Evolutionary conservation across 2,797 vertebrate species (phyloP).

Genomic region (Oceanodroma leucorhoa): DNA sequence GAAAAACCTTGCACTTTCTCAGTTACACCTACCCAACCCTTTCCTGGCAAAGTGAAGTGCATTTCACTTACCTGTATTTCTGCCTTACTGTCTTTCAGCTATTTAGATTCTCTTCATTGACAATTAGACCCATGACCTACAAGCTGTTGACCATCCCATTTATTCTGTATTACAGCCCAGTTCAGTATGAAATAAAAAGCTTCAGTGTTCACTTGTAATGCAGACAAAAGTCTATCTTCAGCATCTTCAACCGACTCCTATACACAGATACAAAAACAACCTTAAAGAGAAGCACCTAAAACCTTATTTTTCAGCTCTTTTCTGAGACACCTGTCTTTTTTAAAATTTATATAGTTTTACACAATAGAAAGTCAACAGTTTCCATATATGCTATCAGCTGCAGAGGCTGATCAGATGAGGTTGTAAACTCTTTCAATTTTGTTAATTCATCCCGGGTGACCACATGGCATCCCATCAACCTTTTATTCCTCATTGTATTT

Average conservation of each 20-base stretch:
- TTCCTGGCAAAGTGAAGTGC: neutral
- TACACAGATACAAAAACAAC: neutral
- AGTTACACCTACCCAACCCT: neutral
- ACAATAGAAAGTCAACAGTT: neutral
- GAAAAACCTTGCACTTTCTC: neutral
- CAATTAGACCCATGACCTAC: neutral
- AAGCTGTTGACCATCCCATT: neutral
- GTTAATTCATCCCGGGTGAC: neutral
- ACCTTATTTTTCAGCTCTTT: neutral
- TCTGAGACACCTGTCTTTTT: neutral
- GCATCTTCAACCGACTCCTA: neutral
- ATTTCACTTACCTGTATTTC: neutral
- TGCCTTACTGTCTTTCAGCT: neutral
- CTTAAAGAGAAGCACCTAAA: neutral
- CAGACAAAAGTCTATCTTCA: neutral
- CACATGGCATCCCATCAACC: fast-evolving
- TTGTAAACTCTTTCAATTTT: neutral
- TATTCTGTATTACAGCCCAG: neutral
- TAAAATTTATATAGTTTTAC: neutral
- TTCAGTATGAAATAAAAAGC: neutral
- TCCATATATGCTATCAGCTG: neutral
- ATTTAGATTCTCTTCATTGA: neutral
- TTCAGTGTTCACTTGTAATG: fast-evolving
- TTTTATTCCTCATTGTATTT: neutral
- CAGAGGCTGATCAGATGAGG: neutral